phyloP scores from a whole-genome alignment of 2,113 vertebrate genomes.

The Salvelinus fontinalis region DNA sequence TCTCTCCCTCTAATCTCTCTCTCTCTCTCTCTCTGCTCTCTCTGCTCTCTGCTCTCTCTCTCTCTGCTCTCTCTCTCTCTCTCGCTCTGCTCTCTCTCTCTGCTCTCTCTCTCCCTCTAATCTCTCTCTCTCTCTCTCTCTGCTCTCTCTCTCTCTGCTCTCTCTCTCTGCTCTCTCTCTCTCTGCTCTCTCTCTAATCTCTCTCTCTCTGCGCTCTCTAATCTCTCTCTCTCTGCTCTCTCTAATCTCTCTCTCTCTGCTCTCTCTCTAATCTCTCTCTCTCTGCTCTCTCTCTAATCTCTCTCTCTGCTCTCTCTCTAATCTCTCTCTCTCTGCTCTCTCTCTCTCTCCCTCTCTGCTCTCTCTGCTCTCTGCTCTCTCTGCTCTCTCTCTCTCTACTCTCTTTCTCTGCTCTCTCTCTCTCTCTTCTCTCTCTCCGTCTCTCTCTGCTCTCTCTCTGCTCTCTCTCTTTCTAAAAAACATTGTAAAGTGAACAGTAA shows the following conservation, averaged over 20 bases:
- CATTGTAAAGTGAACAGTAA: no score
- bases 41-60: neutral
- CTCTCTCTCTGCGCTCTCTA: neutral
- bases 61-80: neutral
- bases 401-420: neutral
- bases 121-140: neutral
- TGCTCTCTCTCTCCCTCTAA: neutral
- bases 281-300: neutral
- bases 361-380: neutral
- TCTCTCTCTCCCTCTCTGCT: neutral
- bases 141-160: neutral
- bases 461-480: neutral
- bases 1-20: neutral
- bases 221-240: no score
- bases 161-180: neutral
- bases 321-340: neutral
- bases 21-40: neutral
- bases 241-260: neutral
- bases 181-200: neutral
- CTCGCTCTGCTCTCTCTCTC: neutral
- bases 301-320: neutral
- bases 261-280: neutral
- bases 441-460: no score
- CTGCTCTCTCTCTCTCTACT: neutral
- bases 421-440: neutral